Percentiles rank a stretch among this genome's conserved stretches.
These are phyloP conservation scores for Smutsia gigantea DNA, from an alignment of 2,797 vertebrate genomes.

Conservation along the genomic window DNA sequence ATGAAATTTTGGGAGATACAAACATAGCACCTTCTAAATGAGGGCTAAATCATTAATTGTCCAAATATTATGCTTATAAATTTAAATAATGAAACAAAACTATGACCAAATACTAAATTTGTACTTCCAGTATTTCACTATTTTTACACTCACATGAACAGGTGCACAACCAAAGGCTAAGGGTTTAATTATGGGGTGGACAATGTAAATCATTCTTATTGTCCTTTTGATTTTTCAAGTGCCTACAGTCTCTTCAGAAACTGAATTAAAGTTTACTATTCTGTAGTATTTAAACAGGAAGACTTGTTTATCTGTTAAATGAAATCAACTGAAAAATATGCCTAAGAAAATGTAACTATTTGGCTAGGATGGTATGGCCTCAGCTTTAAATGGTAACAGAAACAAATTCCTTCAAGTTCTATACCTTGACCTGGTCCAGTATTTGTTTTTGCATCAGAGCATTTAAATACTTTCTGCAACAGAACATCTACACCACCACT, in stretches of 20 bases:
- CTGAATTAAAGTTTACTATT: background rate
- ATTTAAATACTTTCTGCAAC: background rate
- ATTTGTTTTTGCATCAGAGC: background rate
- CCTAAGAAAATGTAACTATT: background rate
- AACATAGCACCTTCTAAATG: background rate
- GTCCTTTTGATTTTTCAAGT: background rate
- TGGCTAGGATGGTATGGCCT: background rate
- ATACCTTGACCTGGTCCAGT: background rate
- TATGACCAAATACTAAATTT: conserved; percentile 26
- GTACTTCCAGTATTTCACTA: background rate
- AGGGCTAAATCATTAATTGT: background rate
- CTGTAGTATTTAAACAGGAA: background rate
- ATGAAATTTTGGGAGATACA: background rate
- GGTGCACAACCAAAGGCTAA: background rate
- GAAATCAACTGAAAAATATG: background rate
- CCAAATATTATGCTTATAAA: background rate
- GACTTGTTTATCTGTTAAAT: background rate
- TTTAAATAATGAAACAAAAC: conserved; percentile 15
- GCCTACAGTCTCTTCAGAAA: background rate
- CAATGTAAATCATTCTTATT: background rate
- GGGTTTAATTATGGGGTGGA: background rate
- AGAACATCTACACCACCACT: background rate
- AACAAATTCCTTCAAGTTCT: background rate
- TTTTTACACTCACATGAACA: background rate
- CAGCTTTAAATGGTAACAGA: background rate